Evolutionary conservation across 30 jellyfish, hydroid and myxozoan genomes (phyloP).

Genomic region (Aurelia aurita complex sp. Pacific): DNA sequence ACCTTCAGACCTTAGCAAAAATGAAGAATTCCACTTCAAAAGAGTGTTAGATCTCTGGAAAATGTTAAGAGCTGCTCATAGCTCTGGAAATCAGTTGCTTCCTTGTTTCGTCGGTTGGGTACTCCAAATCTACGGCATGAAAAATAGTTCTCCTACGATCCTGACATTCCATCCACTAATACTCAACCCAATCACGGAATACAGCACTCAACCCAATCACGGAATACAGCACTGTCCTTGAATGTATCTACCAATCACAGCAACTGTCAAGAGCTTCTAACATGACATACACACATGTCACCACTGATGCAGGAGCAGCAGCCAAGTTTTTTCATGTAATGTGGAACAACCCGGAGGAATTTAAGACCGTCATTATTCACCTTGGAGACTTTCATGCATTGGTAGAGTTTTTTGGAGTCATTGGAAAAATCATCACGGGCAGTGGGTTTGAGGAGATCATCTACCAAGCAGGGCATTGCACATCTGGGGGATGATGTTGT

Average conservation of each 20-base stretch:
- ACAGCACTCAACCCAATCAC: conserved; percentile 18
- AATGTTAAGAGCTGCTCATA: conserved; percentile 16
- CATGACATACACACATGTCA: not conserved
- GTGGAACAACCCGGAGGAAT: conserved; percentile 43
- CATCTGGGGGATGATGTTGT: conserved; percentile 26
- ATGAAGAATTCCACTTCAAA: not conserved
- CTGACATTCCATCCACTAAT: not conserved
- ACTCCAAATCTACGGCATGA: conserved; percentile 12
- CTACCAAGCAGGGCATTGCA: conserved; percentile 40
- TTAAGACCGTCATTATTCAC: conserved; percentile 15
- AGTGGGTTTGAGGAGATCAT: conserved; percentile 41
- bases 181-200: conserved; percentile 15
- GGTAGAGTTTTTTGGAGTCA: conserved; percentile 36
- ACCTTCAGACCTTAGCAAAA: not conserved
- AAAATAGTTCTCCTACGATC: conserved; percentile 8
- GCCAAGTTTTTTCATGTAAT: conserved; percentile 28
- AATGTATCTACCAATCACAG: conserved; percentile 4
- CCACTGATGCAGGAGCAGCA: conserved; percentile 47
- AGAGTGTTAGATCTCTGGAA: conserved; percentile 6
- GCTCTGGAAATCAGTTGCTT: conserved; percentile 8
- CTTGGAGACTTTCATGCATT: conserved; percentile 40
- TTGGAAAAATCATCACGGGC: conserved; percentile 29
- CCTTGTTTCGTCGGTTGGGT: conserved; percentile 38
- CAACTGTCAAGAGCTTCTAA: conserved; percentile 7
- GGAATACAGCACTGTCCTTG: conserved; percentile 14